Conservation (phyloP, 2,888 invertebrate genomes). For the Nemoura dubitans region DNA sequence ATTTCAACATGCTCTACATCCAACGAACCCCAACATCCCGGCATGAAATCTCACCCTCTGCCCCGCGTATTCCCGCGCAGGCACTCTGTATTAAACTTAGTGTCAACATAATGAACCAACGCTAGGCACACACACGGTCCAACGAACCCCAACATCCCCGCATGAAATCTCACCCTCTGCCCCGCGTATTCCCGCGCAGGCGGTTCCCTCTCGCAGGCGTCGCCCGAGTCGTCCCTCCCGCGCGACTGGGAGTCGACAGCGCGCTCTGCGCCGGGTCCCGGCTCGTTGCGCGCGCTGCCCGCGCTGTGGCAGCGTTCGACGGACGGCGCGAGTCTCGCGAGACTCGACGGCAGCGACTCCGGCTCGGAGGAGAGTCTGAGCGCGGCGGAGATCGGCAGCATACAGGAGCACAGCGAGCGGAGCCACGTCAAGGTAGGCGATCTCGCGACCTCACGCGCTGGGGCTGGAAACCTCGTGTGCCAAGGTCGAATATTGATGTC, state of each 20-base stretch:
- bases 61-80: too few relatives aligned
- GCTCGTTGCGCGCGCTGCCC: conserved; percentile 69
- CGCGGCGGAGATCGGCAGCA: conserved; percentile 32
- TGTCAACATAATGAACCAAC: too few relatives aligned
- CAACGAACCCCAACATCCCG: too few relatives aligned
- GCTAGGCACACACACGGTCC: too few relatives aligned
- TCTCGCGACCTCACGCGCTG: too few relatives aligned
- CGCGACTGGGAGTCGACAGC: conserved; percentile 76
- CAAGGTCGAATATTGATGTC: too few relatives aligned
- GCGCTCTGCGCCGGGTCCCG: conserved; percentile 77
- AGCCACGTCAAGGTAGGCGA: neutral
- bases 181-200: neutral
- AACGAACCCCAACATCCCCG: too few relatives aligned
- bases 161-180: too few relatives aligned
- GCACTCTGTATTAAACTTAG: too few relatives aligned
- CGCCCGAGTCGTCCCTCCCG: conserved; percentile 32
- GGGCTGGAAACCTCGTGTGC: too few relatives aligned
- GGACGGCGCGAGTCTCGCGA: conserved; percentile 50
- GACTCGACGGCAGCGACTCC: conserved; percentile 42
- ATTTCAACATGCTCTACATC: too few relatives aligned
- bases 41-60: too few relatives aligned
- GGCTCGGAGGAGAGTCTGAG: conserved; percentile 46
- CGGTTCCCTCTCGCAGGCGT: neutral
- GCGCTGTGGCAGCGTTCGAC: conserved; percentile 57
- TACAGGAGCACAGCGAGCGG: conserved; percentile 47